Conservation (phyloP, 37 sponge, comb jelly and placozoan genomes). For the Axinella damicornis region DNA sequence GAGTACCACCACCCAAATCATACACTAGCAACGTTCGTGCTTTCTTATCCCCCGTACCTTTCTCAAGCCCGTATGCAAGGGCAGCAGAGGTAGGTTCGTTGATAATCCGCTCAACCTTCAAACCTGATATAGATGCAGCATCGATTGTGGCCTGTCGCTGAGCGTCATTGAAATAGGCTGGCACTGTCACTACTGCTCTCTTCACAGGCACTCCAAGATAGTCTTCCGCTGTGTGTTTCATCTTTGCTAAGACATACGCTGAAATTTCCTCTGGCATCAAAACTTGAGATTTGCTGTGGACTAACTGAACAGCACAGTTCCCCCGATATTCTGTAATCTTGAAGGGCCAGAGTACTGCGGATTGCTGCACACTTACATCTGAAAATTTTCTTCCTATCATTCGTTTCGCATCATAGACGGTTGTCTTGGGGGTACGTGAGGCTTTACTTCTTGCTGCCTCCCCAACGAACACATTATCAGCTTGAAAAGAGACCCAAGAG, state of each 20-base stretch:
- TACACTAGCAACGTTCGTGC: constrained; percentile 82
- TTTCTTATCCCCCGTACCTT: neutral
- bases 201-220: constrained; percentile 73
- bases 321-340: constrained; percentile 50
- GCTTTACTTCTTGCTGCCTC: constrained; percentile 91
- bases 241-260: constrained; percentile 88
- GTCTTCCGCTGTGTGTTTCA: constrained; percentile 95
- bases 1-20: constrained; percentile 94
- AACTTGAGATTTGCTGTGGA: constrained; percentile 5
- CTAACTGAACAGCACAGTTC: constrained; percentile 78
- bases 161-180: constrained; percentile 96
- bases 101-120: constrained; percentile 92
- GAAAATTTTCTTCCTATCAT: constrained; percentile 87
- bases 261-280: constrained; percentile 90
- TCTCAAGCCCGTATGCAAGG: constrained; percentile 95
- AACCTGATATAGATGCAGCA: constrained; percentile 86
- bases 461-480: constrained; percentile 78
- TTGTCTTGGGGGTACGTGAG: constrained; percentile 46
- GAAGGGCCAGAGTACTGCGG: constrained; percentile 79
- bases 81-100: constrained; percentile 99
- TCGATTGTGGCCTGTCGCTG: constrained; percentile 98
- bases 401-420: constrained; percentile 92
- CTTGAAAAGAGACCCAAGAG: constrained; percentile 90
- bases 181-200: constrained; percentile 89
- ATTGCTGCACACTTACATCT: constrained; percentile 70